phyloP scores from a whole-genome alignment of 2,888 invertebrate genomes.

The Archips xylosteana region DNA sequence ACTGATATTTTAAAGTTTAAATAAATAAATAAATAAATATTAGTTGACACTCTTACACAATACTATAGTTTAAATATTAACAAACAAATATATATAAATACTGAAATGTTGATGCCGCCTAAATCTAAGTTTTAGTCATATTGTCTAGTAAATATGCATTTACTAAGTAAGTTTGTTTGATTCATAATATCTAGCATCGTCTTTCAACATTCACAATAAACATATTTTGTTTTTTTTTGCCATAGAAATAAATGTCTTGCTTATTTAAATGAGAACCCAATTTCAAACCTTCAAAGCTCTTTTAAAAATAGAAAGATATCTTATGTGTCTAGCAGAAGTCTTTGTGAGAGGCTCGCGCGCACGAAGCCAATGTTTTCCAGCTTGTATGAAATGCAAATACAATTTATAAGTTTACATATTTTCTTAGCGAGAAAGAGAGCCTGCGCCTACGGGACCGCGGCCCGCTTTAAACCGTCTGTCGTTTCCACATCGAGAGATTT shows the following conservation, averaged over 20 bases:
- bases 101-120: no score
- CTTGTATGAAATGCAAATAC: conserved; percentile 83
- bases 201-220: no score
- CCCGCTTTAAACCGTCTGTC: conserved; percentile 48
- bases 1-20: no score
- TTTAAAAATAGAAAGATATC: conserved; percentile 49
- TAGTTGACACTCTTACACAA: no score
- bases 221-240: no score
- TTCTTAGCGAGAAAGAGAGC: conserved; percentile 70
- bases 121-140: no score
- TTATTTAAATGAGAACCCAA: conserved; percentile 40
- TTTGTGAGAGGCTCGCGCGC: conserved; percentile 63
- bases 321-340: conserved; percentile 61
- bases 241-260: background rate
- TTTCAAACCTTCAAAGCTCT: conserved; percentile 5
- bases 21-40: no score
- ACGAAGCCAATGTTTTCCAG: conserved; percentile 77
- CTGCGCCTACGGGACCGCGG: conserved; percentile 67
- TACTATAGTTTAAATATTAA: no score
- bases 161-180: no score
- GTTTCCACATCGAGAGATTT: conserved; percentile 44
- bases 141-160: no score
- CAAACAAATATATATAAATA: no score
- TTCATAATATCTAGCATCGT: no score
- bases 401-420: conserved; percentile 84